Evolutionary conservation across 2,888 invertebrate species (phyloP), one percentile per base, ranked within the genome.

Genomic region (Hirtodrosophila cameraria): DNA sequence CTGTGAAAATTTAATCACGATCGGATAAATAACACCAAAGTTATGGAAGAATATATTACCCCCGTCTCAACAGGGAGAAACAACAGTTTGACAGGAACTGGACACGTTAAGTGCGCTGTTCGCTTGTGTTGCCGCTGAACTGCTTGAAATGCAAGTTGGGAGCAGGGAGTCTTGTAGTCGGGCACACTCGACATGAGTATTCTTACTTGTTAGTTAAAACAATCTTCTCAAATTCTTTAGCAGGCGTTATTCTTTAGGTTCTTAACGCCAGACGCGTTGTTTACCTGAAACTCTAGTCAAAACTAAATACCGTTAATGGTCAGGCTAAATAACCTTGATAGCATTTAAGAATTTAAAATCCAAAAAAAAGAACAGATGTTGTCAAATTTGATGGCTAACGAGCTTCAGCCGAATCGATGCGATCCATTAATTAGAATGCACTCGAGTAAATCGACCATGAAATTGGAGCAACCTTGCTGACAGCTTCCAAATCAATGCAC

Each of bases 391-490:
- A 50, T 18, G 45, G 63, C 64, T 66, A 69, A 61, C 53, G 49
- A 57, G 61, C 43, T 59, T 69, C 63, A 33, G 50, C 30, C 31
- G 61, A 76, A 71, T 27, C 45, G 45, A 38, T 41, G 49, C 6
- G 45, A 45, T 61, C 69, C 67, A 70, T 77, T 66, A 81, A 83
- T 81, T 81, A 80, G 75, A 77, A 62, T 69, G 75, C 77, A 83
- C 80, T 75, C 65, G 52, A 54, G 57, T 60, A 80, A 83, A 83
- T 81, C 80, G 77, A 58, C 77, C 75, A 76, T 85, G 77, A 85
- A 83, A 83, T 85, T 77, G 82, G 82, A 85, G 82, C 85, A 82
- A 73, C 62, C 67, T 61, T 68, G 82, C 60, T 79, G 82, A 83
- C 85, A 85, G 82, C 68, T 77, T 83, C 77, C 84, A 77, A 75